Evolutionary conservation across 2,113 vertebrate genomes (phyloP), one percentile per base, ranked within the genome.

Genomic region (Apaloderma vittatum): DNA sequence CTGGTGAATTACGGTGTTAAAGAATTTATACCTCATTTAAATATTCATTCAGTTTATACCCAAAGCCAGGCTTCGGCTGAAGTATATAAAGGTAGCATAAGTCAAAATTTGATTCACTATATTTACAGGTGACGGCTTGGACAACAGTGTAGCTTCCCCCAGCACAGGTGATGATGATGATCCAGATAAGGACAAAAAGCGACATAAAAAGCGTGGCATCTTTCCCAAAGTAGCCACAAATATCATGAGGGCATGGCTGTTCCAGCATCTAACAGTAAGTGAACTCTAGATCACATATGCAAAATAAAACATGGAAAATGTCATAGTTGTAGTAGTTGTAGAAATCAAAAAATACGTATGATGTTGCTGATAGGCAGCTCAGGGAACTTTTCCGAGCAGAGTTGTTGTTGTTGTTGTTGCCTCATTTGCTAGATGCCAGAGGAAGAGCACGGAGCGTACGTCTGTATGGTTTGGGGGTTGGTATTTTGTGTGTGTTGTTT

Each of bases 141-240:
- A 99, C 99, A 99, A 99, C 99, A 99, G 99, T 97, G 99, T 99
- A 98, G 99, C 99, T 95, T 99, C 99, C 86, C 99, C 99, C 96
- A 99, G 99, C 99, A 99, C 99, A 92, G 99, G 99, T 96, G 99
- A 99, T 86, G 99, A 99, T 92, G 99, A 99, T 97, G 99, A 99
- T 98, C 99, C 99, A 95, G 99, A 99, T 98, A 99, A 99, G 98
- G 99, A 99, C 97, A 99, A 99, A 99, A 99, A 99, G 96, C 99
- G 99, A 98, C 99, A 99, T 99, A 99, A 99, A 99, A 99, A 99
- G 98, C 99, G 99, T 96, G 99, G 99, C 95, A 99, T 99, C 99
- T 99, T 99, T 98, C 99, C 99, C 95, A 99, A 99, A 99, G 99
- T 99, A 98, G 99, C 99, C 98, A 99, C 99, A 98, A 99, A 99